Conservation (phyloP, 1,140 invertebrate genomes). For the Drosophila baimaii region DNA sequence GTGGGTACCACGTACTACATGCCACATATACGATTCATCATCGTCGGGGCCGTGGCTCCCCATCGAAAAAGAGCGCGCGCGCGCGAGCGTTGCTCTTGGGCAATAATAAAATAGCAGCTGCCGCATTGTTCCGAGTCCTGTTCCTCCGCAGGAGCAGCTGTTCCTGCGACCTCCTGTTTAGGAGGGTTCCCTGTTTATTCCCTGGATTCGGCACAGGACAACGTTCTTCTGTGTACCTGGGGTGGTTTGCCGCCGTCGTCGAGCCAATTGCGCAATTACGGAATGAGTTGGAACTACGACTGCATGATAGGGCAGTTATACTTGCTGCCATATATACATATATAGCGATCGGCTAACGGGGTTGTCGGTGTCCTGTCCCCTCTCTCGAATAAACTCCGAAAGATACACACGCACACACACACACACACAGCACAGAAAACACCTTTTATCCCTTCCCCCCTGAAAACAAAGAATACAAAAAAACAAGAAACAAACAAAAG, state of each 20-base stretch:
- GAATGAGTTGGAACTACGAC: conserved; percentile 22
- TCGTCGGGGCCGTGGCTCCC: conserved; percentile 30
- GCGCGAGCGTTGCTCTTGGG: conserved; percentile 53
- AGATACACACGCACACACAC: conserved; percentile 37
- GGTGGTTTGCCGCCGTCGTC: conserved; percentile 52
- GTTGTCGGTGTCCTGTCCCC: conserved; percentile 67
- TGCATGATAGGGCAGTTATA: conserved; percentile 53
- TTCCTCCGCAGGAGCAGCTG: conserved; percentile 63
- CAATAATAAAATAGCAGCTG: conserved; percentile 72
- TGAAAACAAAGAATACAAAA: conserved; percentile 14
- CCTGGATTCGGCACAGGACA: conserved; percentile 70
- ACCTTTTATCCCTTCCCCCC: conserved; percentile 63
- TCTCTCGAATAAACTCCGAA: conserved; percentile 28
- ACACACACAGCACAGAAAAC: conserved; percentile 5
- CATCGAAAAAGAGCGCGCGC: conserved; percentile 48
- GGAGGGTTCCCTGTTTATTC: conserved; percentile 19
- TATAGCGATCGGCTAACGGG: conserved; percentile 57
- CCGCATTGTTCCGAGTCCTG: conserved; percentile 61
- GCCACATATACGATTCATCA: conserved; percentile 27
- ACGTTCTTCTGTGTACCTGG: conserved; percentile 14
- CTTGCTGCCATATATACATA: conserved; percentile 24
- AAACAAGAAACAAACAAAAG: conserved; percentile 52
- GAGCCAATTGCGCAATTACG: conserved; percentile 78
- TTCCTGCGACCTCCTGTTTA: conserved; percentile 32
- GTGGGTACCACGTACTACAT: conserved; percentile 17